These are phyloP conservation scores for Julus scanicus DNA, from an alignment of 2,888 invertebrate genomes.

Conservation along the genomic window DNA sequence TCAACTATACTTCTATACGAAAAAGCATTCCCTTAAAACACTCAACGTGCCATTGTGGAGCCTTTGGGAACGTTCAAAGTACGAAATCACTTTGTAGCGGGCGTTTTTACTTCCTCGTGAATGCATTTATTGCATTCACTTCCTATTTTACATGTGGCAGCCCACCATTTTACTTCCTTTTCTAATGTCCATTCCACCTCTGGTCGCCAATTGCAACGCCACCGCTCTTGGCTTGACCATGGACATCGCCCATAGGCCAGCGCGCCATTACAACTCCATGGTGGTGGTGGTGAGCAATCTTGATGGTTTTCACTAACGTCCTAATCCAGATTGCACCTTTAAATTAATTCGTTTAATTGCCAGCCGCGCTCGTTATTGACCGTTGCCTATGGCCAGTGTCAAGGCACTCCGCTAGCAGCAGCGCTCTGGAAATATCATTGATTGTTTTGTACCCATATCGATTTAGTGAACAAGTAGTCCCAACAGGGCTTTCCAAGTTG, in stretches of 20 bases:
- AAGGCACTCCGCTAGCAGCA: neutral
- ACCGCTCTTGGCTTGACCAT: neutral
- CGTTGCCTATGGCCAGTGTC: neutral
- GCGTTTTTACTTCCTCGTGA: neutral
- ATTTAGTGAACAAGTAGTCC: constrained; percentile 36
- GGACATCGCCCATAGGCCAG: neutral
- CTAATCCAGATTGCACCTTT: constrained; percentile 32
- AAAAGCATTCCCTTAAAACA: neutral
- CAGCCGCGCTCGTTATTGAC: neutral
- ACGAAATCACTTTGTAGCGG: neutral
- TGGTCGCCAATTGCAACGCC: neutral
- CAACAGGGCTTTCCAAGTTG: constrained; percentile 39
- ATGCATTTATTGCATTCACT: neutral
- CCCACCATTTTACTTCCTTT: neutral
- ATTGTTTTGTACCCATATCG: constrained; percentile 30
- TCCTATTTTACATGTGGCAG: neutral
- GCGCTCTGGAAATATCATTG: constrained; percentile 23
- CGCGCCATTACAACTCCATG: neutral
- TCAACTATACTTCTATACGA: neutral
- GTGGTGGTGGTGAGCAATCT: neutral
- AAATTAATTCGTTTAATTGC: constrained; percentile 42
- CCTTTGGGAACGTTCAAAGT: no score
- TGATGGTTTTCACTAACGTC: constrained; percentile 34
- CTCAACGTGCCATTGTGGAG: neutral
- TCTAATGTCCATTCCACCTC: neutral